Evolutionary conservation across 1,140 invertebrate genomes (phyloP).

Genomic region (Drosophila asahinai): DNA sequence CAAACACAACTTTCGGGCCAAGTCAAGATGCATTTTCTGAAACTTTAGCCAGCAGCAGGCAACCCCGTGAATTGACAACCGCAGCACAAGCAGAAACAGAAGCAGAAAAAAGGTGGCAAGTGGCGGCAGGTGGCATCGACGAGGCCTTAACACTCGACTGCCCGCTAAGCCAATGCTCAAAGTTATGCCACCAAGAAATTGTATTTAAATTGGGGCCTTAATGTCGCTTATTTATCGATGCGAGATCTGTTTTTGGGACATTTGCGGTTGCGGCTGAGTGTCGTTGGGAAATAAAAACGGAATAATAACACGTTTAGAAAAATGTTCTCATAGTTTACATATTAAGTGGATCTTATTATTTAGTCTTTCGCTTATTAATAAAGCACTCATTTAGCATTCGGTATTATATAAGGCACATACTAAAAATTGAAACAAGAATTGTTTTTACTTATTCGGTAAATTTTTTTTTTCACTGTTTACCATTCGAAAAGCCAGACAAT

Average conservation of each 20-base stretch:
- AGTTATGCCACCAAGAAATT: slow-evolving; percentile 49
- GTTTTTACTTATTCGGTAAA: background rate
- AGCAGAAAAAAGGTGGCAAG: slow-evolving; percentile 30
- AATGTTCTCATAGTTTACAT: background rate
- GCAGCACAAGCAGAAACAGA: slow-evolving; percentile 29
- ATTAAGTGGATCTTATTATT: no score
- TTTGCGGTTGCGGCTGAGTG: slow-evolving; percentile 4
- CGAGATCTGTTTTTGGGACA: slow-evolving; percentile 16
- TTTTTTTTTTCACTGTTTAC: background rate
- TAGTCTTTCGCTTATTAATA: no score
- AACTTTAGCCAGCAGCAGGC: slow-evolving; percentile 66
- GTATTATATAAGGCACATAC: no score
- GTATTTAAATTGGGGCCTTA: slow-evolving; percentile 66
- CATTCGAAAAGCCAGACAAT: slow-evolving; percentile 14
- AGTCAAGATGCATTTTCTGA: slow-evolving; percentile 78
- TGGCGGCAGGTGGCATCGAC: slow-evolving; percentile 40
- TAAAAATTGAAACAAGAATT: no score
- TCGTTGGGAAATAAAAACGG: slow-evolving; percentile 2
- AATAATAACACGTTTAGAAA: background rate
- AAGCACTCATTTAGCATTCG: no score
- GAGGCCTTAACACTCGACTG: slow-evolving; percentile 64
- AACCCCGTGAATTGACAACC: slow-evolving; percentile 69
- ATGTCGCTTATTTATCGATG: slow-evolving; percentile 23
- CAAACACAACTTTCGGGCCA: slow-evolving; percentile 61
- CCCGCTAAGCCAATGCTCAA: slow-evolving; percentile 54